Evolutionary conservation across 2,888 invertebrate species (phyloP).

Genomic region (Ceramica pisi): DNA sequence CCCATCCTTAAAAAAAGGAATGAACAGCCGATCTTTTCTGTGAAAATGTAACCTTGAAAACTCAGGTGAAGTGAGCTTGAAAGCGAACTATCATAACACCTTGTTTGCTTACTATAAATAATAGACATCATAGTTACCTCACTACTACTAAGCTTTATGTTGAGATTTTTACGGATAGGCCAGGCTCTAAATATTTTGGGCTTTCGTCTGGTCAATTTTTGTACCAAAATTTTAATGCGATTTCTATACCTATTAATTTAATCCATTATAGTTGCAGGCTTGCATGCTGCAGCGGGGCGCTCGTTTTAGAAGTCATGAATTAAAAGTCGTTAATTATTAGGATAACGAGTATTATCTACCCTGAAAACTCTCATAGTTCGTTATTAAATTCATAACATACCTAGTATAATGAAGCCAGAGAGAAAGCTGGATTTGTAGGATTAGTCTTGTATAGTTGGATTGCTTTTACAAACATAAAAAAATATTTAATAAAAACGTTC

Average conservation of each 20-base stretch:
- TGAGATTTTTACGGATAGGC: too few relatives aligned
- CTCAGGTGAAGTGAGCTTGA: too few relatives aligned
- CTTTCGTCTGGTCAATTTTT: not conserved
- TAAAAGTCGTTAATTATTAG: not conserved
- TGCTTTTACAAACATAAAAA: too few relatives aligned
- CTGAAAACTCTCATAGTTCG: not conserved
- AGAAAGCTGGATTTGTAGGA: not conserved
- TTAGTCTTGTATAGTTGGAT: conserved; percentile 9
- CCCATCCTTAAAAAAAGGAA: too few relatives aligned
- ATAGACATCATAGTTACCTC: too few relatives aligned
- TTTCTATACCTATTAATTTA: not conserved
- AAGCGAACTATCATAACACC: too few relatives aligned
- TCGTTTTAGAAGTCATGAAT: not conserved
- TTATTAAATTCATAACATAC: not conserved
- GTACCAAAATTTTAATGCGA: not conserved
- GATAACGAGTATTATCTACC: conserved; percentile 6
- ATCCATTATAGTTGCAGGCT: not conserved
- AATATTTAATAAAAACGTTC: not conserved
- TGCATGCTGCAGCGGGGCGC: not conserved
- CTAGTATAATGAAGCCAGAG: not conserved
- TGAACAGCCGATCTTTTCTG: not conserved
- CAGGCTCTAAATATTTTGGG: not conserved
- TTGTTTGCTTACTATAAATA: too few relatives aligned
- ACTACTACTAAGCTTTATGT: too few relatives aligned
- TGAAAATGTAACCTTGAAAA: too few relatives aligned